Base-by-base conservation (phyloP, 37 sponge, comb jelly and placozoan species). In the Mnemiopsis leidyi region DNA sequence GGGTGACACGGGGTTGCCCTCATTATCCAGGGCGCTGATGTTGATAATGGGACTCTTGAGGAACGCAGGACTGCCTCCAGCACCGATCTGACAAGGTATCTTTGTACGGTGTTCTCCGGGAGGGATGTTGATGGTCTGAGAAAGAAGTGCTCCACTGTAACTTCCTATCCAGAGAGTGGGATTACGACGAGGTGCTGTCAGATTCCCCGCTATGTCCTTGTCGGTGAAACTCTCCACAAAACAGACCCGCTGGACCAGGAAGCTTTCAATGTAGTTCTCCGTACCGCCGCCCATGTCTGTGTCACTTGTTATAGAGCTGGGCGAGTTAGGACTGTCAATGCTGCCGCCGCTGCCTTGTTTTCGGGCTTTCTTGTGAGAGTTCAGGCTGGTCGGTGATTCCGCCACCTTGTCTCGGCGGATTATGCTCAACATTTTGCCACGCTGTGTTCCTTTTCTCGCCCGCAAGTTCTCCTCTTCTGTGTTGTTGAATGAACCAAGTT, bases 321-420 rank as follows among this genome's bases (percentile, higher is more conserved):
- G 90, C 26, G 90, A 85, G 90, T 85, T 85, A 28, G 90, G 90
- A 9, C 38, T 36, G 61, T 85, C 90, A 32, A 85, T 85, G 36
- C 90, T 85, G 20, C 90, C 90, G 0, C 90, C 90, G 23, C 90
- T 85, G 90, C 90, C 90, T 37, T 85, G 90, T 37, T 85, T 85
- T 61, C 61, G 23, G n/a, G 90, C 90, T 40, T 85, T 85, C 90
- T 85, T 85, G 90, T 85, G 90, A 85, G 61, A 85, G 90, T 85
- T 85, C 29, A 85, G 90, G 29, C 61, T 40, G 61, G 61, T 39
- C 0, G 90, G 90, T 13, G 90, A 40, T 29, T 38, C 61, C 0
- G 61, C 90, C 90, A 38, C 61, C 61, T 85, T 85, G 35, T 85
- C 90, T 2, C 90, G 40, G 2, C 90, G 24, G 9, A 85, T 85